Conservation (phyloP, 1,140 invertebrate genomes). For the Pseudomyrmex cubaensis region DNA sequence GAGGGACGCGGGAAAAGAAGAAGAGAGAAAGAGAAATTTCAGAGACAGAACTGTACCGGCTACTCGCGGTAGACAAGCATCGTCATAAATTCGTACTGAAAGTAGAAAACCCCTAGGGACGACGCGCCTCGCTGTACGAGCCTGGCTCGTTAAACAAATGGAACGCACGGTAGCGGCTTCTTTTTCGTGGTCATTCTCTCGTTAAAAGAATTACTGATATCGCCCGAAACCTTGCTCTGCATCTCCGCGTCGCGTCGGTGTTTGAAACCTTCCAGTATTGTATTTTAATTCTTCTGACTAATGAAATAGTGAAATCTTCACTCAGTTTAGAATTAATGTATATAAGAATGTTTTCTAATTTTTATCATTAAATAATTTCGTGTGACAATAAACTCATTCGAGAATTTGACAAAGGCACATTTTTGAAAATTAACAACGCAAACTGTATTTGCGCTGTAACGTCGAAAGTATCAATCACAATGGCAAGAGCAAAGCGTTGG, state of each 20-base stretch:
- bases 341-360: background rate
- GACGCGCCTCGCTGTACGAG: slow-evolving; percentile 36
- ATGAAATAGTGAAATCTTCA: background rate
- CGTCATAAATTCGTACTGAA: slow-evolving; percentile 71
- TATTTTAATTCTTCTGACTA: background rate
- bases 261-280: background rate
- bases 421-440: background rate
- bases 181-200: slow-evolving; percentile 13
- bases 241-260: background rate
- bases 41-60: slow-evolving; percentile 55
- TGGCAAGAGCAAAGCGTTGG: slow-evolving; percentile 20
- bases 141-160: slow-evolving; percentile 55
- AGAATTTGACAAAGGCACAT: background rate
- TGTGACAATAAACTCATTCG: background rate
- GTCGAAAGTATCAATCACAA: slow-evolving; percentile 43
- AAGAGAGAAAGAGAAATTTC: slow-evolving; percentile 7
- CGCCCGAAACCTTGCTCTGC: background rate
- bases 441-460: background rate
- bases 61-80: slow-evolving; percentile 50
- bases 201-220: slow-evolving; percentile 41
- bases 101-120: slow-evolving; percentile 67
- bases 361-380: background rate
- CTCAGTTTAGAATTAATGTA: background rate
- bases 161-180: slow-evolving; percentile 32
- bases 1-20: slow-evolving; percentile 26